Base-by-base conservation (phyloP, 1,140 invertebrate genomes). In the Arion vulgaris region DNA sequence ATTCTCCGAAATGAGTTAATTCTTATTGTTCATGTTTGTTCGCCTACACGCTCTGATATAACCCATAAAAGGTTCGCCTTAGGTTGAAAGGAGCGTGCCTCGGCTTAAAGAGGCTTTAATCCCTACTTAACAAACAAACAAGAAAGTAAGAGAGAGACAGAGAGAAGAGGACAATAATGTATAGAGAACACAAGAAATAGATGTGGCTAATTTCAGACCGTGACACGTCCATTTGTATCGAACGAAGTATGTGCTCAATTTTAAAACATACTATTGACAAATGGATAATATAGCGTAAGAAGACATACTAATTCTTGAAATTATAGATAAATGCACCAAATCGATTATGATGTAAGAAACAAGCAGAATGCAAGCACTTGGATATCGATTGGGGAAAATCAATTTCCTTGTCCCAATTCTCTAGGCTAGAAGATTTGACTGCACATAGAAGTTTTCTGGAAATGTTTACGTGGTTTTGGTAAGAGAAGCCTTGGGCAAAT, bases 321-420 rank as follows among this genome's bases (percentile, higher is more conserved):
- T 32, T 32, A 28, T 66, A 66, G n/a, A 28, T 66, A 66, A 32
- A 66, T 66, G 62, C 26, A 7, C n/a, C 17, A 13, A 66, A 66
- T 66, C 62, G 62, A 66, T 66, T 66, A 66, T 66, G 62, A 32
- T 66, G 62, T 66, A 32, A 66, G 53, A 66, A 66, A 66, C 62
- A 66, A 66, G 28, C 11, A 1, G n/a, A 66, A 66, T 66, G 32
- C 62, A 2, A 19, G 53, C 53, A 57, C 53, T 57, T 23, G 17
- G 53, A 19, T 57, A 57, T 57, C 23, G 53, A 57, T 57, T 57
- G 19, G 9, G 5, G 19, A 57, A 57, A 9, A 23, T 57, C 53
- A 2, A n/a, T n/a, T 57, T 23, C 53, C 26, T 9, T 45, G 41
- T 45, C 5, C 53, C 26, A 23, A 23, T 57, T 57, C 23, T 57